phyloP scores from a whole-genome alignment of 1,140 invertebrate genomes.

The Zaprionus camerounensis region DNA sequence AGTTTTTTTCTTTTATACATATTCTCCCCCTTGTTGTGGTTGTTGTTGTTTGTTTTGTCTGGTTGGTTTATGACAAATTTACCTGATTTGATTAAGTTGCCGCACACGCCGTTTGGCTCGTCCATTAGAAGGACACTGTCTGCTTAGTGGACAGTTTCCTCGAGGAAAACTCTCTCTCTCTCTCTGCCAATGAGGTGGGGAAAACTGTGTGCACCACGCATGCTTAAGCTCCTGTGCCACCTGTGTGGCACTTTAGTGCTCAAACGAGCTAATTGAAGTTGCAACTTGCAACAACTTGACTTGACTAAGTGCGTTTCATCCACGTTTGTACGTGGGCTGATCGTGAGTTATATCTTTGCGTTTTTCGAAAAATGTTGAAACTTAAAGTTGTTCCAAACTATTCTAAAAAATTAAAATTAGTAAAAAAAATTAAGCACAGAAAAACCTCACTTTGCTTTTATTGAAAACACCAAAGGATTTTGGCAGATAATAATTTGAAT shows the following conservation, averaged over 20 bases:
- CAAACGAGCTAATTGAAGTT: slow-evolving; percentile 24
- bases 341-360: background rate
- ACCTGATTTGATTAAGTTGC: slow-evolving; percentile 83
- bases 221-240: slow-evolving; percentile 5
- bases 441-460: too few species aligned
- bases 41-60: slow-evolving; percentile 17
- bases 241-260: slow-evolving; percentile 31
- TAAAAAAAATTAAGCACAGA: too few species aligned
- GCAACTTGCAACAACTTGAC: background rate
- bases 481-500: too few species aligned
- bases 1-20: slow-evolving; percentile 62
- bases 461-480: too few species aligned
- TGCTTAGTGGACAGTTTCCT: slow-evolving; percentile 44
- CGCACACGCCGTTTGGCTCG: slow-evolving; percentile 29
- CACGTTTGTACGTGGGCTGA: background rate
- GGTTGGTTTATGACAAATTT: slow-evolving; percentile 79
- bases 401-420: too few species aligned
- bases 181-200: background rate
- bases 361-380: background rate
- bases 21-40: slow-evolving; percentile 16
- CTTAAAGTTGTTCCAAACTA: too few species aligned
- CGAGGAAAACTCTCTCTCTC: background rate
- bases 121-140: slow-evolving; percentile 34
- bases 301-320: background rate
- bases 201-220: slow-evolving; percentile 25